Evolutionary conservation across 2,797 vertebrate species (phyloP).

Genomic region (Chelon labrosus): DNA sequence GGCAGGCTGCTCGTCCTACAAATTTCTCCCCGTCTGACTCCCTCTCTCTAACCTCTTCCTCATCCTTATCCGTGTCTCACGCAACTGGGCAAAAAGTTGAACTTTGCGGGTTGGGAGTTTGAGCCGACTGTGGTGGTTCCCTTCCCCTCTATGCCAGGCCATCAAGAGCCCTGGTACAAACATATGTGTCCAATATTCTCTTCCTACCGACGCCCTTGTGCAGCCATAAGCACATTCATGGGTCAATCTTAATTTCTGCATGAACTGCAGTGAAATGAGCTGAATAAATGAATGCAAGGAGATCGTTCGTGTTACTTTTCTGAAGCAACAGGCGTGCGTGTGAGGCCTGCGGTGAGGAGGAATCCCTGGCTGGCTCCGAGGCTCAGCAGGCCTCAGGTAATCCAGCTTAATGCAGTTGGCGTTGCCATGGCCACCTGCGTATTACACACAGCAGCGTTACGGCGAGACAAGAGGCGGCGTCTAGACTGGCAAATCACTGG

Average conservation of each 20-base stretch:
- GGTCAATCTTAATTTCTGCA: constrained; percentile 13
- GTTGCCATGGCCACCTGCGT: constrained; percentile 70
- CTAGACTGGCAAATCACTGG: constrained; percentile 62
- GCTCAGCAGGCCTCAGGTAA: constrained; percentile 72
- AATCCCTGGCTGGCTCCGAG: constrained; percentile 44
- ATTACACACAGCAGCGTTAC: constrained; percentile 50
- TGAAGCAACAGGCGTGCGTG: constrained; percentile 28
- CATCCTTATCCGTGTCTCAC: constrained; percentile 60
- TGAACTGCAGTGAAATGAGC: constrained; percentile 36
- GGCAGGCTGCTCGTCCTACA: constrained; percentile 46
- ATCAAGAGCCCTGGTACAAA: constrained; percentile 16
- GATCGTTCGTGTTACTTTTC: constrained; percentile 31
- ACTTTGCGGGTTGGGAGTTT: constrained; percentile 26
- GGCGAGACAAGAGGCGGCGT: constrained; percentile 48
- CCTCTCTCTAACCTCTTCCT: constrained; percentile 43
- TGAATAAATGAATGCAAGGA: constrained; percentile 44
- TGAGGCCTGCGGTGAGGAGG: constrained; percentile 45
- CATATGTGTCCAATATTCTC: constrained; percentile 37
- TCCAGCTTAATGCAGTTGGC: constrained; percentile 69
- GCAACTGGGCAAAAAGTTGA: constrained; percentile 20
- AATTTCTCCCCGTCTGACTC: constrained; percentile 44
- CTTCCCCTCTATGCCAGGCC: constrained; percentile 39
- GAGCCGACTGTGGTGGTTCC: constrained; percentile 45
- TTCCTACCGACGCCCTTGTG: constrained; percentile 19
- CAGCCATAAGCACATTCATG: constrained; percentile 21